A percentile compares a stretch with the other conserved stretches of the same genome.
Conservation (phyloP, 2,113 vertebrate genomes). For the Sapajus apella region DNA sequence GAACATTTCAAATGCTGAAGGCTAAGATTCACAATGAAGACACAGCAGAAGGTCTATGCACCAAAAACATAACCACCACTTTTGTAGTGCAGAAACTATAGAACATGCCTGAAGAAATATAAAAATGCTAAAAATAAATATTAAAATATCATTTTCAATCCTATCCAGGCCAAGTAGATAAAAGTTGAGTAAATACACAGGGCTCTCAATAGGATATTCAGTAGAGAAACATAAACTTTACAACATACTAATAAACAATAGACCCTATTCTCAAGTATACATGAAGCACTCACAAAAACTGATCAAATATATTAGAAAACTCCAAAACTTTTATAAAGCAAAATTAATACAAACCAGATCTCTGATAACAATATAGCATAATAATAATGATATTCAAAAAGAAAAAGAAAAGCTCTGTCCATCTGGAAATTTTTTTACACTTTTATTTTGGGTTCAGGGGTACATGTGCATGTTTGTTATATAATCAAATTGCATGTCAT, state of each 20-base stretch:
- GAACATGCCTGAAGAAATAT: background rate
- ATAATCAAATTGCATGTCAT: too few relatives aligned
- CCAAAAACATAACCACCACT: background rate
- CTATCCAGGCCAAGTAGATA: background rate
- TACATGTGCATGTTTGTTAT: too few relatives aligned
- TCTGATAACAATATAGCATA: background rate
- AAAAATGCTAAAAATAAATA: background rate
- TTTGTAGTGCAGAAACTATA: background rate
- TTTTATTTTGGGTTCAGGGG: too few relatives aligned
- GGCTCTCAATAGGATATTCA: background rate
- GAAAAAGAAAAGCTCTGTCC: background rate
- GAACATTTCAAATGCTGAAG: background rate
- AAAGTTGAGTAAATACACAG: background rate
- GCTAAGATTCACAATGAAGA: background rate
- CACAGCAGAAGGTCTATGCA: background rate
- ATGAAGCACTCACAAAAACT: background rate
- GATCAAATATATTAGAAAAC: background rate
- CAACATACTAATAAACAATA: background rate
- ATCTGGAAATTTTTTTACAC: background rate
- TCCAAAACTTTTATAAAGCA: background rate
- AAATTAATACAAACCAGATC: background rate
- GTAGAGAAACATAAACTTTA: background rate
- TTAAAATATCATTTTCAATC: background rate
- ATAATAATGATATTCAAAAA: background rate
- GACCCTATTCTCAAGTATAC: background rate